These are phyloP conservation scores for Nymphicus hollandicus DNA, from an alignment of 2,113 vertebrate genomes.

Conservation along the genomic window DNA sequence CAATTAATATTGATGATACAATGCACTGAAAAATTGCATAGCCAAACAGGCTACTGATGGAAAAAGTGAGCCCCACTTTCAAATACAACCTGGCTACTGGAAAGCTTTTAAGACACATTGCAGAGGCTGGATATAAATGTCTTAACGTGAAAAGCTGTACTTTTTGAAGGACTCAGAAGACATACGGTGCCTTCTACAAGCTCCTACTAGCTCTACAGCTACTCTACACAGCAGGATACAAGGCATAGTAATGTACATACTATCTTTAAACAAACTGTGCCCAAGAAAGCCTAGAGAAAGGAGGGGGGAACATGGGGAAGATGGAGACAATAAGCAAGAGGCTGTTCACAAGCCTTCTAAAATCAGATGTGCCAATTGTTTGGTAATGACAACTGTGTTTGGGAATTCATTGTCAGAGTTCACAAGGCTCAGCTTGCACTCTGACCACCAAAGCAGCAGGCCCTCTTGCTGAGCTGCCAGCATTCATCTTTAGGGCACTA, in stretches of 20 bases:
- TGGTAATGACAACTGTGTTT: rapidly evolving
- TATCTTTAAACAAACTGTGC: not conserved
- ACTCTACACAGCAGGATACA: not conserved
- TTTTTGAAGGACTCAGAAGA: rapidly evolving
- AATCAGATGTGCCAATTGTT: not conserved
- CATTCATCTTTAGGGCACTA: not conserved
- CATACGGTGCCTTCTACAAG: not conserved
- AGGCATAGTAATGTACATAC: not conserved
- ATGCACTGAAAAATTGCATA: not conserved
- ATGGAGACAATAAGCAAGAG: not conserved
- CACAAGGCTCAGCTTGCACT: rapidly evolving
- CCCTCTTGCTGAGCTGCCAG: not conserved
- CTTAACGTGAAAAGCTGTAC: not conserved
- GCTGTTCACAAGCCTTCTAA: not conserved
- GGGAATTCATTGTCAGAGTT: not conserved
- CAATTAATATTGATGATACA: not conserved
- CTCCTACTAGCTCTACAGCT: not conserved
- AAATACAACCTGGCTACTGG: not conserved
- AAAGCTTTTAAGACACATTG: not conserved
- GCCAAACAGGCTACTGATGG: not conserved
- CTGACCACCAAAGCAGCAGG: not conserved
- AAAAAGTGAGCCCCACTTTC: not conserved
- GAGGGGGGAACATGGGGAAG: rapidly evolving
- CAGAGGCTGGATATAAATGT: not conserved
- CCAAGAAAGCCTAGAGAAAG: not conserved